phyloP scores from a whole-genome alignment of 2,113 vertebrate species.

The Corythaixoides concolor region DNA sequence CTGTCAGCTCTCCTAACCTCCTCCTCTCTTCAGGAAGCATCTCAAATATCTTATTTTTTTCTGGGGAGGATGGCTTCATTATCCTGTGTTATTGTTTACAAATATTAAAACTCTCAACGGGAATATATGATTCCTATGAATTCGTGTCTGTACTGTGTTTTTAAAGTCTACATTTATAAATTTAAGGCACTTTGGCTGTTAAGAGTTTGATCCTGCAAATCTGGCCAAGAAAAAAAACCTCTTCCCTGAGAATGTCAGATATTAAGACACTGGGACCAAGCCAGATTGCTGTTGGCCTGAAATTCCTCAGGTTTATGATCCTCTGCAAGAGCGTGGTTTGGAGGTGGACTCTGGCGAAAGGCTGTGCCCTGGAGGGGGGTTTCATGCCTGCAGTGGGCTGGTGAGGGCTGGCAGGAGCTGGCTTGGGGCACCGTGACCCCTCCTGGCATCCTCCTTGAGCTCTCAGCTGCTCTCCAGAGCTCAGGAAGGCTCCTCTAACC shows the following conservation, averaged over 20 bases:
- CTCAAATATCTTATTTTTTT: background rate
- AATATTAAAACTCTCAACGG: background rate
- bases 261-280: background rate
- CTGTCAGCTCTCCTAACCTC: background rate
- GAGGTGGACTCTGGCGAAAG: background rate
- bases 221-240: background rate
- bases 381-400: background rate
- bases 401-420: background rate
- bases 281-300: background rate
- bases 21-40: background rate
- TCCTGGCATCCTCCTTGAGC: background rate
- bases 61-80: background rate
- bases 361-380: background rate
- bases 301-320: background rate
- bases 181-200: background rate
- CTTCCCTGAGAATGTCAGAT: background rate
- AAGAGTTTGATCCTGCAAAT: background rate
- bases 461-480: background rate
- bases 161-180: background rate
- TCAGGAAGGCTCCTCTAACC: background rate
- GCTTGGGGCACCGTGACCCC: background rate
- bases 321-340: background rate
- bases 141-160: background rate
- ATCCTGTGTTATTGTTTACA: background rate
- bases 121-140: background rate